Evolutionary conservation across 1,140 invertebrate genomes (phyloP).

Genomic region (Neotoxoptera formosana): DNA sequence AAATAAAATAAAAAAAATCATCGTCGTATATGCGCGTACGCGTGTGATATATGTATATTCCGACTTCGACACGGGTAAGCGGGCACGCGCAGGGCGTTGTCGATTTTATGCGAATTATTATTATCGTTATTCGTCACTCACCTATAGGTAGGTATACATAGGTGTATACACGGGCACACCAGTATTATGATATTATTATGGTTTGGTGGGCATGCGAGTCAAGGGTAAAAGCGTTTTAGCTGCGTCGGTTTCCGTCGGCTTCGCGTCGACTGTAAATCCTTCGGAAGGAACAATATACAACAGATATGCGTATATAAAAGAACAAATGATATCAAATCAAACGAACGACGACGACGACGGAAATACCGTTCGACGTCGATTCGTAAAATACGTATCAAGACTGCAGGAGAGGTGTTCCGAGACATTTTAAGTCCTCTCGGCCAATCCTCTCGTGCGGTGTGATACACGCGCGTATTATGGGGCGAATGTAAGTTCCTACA

Average conservation of each 20-base stretch:
- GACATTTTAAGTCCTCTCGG: neutral
- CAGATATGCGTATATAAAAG: neutral
- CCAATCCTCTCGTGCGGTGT: neutral
- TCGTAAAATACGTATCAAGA: neutral
- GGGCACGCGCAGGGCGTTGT: constrained; percentile 26
- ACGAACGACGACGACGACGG: neutral
- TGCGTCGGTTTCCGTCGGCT: neutral
- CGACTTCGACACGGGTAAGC: neutral
- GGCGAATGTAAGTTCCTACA: too few species aligned
- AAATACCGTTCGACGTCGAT: neutral
- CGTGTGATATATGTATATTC: neutral
- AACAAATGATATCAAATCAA: neutral
- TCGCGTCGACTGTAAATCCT: neutral
- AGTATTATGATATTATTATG: neutral
- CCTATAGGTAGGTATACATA: neutral
- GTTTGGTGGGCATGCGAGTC: constrained; percentile 33
- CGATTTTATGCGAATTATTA: constrained; percentile 21
- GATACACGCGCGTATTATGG: too few species aligned
- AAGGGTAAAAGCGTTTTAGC: constrained; percentile 2
- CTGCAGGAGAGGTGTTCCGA: neutral
- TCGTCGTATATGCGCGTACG: neutral
- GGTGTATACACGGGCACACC: neutral
- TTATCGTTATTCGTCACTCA: neutral
- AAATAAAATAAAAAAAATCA: neutral
- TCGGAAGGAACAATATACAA: neutral